Conservation (phyloP, 2,888 invertebrate genomes). For the Drosophila nr. perissopoda region DNA sequence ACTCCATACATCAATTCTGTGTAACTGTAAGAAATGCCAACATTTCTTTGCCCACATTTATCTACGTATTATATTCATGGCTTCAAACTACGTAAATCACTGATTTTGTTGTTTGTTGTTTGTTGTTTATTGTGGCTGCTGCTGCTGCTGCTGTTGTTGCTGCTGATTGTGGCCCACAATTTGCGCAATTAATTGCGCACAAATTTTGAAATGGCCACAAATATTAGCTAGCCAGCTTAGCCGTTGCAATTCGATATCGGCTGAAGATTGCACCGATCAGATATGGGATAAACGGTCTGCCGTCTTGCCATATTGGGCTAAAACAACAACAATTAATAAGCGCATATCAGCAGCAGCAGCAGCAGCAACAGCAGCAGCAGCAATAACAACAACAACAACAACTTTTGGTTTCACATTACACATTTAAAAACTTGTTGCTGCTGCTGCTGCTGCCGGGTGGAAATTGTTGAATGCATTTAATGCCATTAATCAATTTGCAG, state of each 20-base stretch:
- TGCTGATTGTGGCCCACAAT: slow-evolving; percentile 44
- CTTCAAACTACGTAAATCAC: slow-evolving; percentile 58
- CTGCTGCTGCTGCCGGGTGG: slow-evolving; percentile 54
- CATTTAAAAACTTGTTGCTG: slow-evolving; percentile 49
- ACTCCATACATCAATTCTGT: slow-evolving; percentile 19
- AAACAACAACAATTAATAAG: slow-evolving; percentile 66
- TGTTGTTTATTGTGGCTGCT: slow-evolving; percentile 28
- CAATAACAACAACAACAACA: slow-evolving; percentile 18
- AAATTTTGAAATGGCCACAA: slow-evolving; percentile 64
- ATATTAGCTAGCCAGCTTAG: slow-evolving; percentile 32
- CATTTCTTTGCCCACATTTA: slow-evolving; percentile 39
- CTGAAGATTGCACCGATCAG: slow-evolving; percentile 67
- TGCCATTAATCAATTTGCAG: slow-evolving; percentile 77
- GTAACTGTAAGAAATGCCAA: slow-evolving; percentile 18
- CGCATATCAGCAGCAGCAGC: slow-evolving; percentile 54
- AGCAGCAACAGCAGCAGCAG: slow-evolving; percentile 3
- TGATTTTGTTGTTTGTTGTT: slow-evolving; percentile 5
- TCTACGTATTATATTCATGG: slow-evolving; percentile 36
- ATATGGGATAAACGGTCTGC: slow-evolving; percentile 62
- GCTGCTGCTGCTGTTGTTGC: slow-evolving; percentile 27
- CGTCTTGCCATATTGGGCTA: slow-evolving; percentile 50
- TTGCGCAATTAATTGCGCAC: slow-evolving; percentile 71
- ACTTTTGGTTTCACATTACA: slow-evolving; percentile 73
- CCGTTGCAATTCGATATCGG: slow-evolving; percentile 55
- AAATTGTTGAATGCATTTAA: slow-evolving; percentile 76